Evolutionary conservation across 2,797 vertebrate species (phyloP).

Genomic region (Onychomys torridus): DNA sequence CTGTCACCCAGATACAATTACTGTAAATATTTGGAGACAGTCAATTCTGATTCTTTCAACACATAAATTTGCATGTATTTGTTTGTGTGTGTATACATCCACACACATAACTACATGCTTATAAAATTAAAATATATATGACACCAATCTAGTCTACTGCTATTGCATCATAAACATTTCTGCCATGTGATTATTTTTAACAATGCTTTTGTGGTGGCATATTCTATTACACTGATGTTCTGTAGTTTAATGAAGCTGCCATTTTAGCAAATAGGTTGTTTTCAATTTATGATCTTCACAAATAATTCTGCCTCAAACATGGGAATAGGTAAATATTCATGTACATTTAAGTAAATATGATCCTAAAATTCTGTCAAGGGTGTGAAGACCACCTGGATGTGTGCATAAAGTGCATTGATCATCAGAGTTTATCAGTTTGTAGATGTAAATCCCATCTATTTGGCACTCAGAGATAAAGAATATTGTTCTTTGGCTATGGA

Average conservation of each 20-base stretch:
- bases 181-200: neutral
- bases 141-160: neutral
- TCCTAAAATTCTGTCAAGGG: neutral
- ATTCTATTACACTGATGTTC: neutral
- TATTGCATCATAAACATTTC: neutral
- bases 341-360: neutral
- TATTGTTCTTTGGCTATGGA: neutral
- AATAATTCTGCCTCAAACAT: slow-evolving; percentile 7
- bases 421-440: neutral
- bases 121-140: neutral
- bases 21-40: neutral
- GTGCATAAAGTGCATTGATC: neutral
- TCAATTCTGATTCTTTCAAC: neutral
- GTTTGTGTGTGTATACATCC: neutral
- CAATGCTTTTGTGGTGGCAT: neutral
- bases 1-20: neutral
- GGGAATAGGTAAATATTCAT: neutral
- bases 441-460: neutral
- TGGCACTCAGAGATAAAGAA: neutral
- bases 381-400: neutral
- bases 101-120: neutral
- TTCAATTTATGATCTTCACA: neutral
- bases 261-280: neutral
- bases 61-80: neutral
- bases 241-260: slow-evolving; percentile 14